Conservation (phyloP, 37 sponge, comb jelly and placozoan genomes). For the Beroe forskalii region DNA sequence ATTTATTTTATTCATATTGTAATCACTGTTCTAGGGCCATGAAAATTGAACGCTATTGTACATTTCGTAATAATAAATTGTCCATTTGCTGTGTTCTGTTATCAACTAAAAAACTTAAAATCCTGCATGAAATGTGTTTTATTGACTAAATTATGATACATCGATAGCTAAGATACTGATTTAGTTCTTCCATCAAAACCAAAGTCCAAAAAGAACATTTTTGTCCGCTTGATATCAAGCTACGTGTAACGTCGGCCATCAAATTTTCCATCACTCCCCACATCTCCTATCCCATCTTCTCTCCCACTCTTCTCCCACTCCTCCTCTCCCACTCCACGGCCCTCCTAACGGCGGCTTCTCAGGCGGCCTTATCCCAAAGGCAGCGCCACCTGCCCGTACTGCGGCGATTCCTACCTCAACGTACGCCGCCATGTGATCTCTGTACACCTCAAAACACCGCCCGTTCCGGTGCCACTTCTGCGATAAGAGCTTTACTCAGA, state of each 20-base stretch:
- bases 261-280: no score
- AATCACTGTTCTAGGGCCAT: no score
- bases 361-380: not conserved
- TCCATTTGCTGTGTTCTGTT: no score
- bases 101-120: not conserved
- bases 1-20: no score
- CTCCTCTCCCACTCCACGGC: not conserved
- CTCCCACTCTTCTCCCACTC: not conserved
- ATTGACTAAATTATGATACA: not conserved
- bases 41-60: no score
- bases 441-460: not conserved
- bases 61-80: no score
- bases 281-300: not conserved
- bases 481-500: constrained; percentile 47
- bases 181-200: no score
- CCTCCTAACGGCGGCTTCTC: not conserved
- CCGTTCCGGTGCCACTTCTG: constrained; percentile 53
- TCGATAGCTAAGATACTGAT: no score
- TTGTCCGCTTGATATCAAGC: no score
- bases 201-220: no score
- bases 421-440: not conserved
- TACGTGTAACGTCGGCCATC: no score
- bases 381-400: constrained; percentile 23
- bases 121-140: not conserved
- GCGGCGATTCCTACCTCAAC: not conserved